Percentiles rank a stretch among this genome's conserved stretches.
phyloP scores from a whole-genome alignment of 2,113 vertebrate genomes.

The Ancistrus triradiatus region DNA sequence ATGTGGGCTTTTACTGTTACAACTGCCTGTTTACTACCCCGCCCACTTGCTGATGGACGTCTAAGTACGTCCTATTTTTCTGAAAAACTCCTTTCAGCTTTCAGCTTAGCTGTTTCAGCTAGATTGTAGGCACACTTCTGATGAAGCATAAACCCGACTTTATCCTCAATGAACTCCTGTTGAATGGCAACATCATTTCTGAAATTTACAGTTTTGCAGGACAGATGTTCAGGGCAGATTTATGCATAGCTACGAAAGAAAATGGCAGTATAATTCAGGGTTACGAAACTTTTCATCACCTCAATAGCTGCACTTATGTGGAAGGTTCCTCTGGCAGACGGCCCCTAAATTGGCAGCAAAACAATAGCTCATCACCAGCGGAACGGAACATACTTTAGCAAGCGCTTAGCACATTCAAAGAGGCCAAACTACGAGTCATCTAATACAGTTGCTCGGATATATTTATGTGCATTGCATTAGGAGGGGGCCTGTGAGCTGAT shows the following conservation, averaged over 20 bases:
- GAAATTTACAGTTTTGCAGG: constrained; percentile 10
- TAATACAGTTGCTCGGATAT: constrained; percentile 33
- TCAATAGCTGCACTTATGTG: constrained; percentile 17
- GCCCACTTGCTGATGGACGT: too few species aligned
- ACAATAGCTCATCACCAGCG: constrained; percentile 39
- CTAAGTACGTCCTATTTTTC: too few species aligned
- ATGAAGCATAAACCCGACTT: neutral
- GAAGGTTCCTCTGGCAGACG: constrained; percentile 25
- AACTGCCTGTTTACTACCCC: too few species aligned
- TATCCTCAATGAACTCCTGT: neutral
- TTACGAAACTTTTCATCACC: constrained; percentile 21
- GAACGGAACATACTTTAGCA: constrained; percentile 34
- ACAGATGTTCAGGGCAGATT: neutral
- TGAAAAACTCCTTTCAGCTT: too few species aligned
- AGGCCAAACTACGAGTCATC: constrained; percentile 40
- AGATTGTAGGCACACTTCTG: neutral
- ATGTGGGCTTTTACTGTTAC: too few species aligned
- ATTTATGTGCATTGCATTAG: constrained; percentile 47
- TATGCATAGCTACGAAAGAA: constrained; percentile 6
- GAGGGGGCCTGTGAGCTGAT: constrained; percentile 38
- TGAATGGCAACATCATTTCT: neutral
- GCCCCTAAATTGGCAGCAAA: constrained; percentile 26
- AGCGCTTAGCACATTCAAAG: constrained; percentile 23
- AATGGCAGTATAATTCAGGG: constrained; percentile 3
- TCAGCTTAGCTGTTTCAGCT: neutral